phyloP scores from a whole-genome alignment of 2,797 vertebrate species.

The Schizothorax lantsangensis region DNA sequence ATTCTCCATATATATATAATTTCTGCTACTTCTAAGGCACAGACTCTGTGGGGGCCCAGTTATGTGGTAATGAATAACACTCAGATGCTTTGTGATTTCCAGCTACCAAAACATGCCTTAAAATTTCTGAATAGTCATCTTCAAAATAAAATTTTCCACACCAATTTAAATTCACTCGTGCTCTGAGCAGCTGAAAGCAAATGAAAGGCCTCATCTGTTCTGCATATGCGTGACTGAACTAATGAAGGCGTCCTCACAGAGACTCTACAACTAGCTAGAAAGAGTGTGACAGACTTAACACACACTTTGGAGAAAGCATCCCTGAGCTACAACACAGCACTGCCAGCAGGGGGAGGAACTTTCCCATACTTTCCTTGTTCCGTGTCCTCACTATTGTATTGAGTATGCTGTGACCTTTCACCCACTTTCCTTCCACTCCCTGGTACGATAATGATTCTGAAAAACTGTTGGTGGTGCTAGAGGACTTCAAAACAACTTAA shows the following conservation, averaged over 20 bases:
- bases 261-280: background rate
- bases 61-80: background rate
- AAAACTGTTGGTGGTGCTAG: slow-evolving; percentile 12
- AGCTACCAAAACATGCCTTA: background rate
- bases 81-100: background rate
- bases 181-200: background rate
- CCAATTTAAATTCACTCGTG: slow-evolving; percentile 17
- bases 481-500: background rate
- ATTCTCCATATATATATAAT: background rate
- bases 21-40: background rate
- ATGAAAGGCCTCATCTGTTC: slow-evolving; percentile 33
- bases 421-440: slow-evolving; percentile 23
- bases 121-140: background rate
- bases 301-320: background rate
- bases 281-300: background rate
- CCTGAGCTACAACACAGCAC: background rate
- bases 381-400: background rate
- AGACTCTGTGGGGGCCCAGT: background rate
- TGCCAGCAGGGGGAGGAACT: background rate
- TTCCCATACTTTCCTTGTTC: background rate
- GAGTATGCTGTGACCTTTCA: background rate
- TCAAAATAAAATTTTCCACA: background rate
- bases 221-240: slow-evolving; percentile 6
- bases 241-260: background rate
- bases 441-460: background rate